Evolutionary conservation across 2,113 vertebrate species (phyloP).

Genomic region (Epinephelus fuscoguttatus): DNA sequence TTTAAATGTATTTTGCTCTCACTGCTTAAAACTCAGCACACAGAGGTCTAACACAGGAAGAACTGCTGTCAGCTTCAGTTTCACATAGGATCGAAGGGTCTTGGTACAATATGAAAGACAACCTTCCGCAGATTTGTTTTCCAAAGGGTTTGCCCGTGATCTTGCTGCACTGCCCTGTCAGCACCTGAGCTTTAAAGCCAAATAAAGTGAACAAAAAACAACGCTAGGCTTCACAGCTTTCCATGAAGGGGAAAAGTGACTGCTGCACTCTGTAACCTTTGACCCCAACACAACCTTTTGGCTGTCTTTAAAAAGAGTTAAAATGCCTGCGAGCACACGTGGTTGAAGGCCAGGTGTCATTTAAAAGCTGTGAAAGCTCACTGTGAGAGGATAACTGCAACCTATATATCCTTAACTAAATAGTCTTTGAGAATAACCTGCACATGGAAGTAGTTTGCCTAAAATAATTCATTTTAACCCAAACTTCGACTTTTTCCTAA

Average conservation of each 20-base stretch:
- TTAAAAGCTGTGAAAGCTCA: background rate
- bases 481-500: too few species aligned
- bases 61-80: background rate
- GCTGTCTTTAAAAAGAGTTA: conserved; percentile 2
- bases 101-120: background rate
- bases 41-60: background rate
- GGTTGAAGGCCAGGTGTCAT: background rate
- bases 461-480: too few species aligned
- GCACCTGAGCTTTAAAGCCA: background rate
- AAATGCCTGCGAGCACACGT: background rate
- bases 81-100: background rate
- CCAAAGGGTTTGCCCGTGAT: background rate
- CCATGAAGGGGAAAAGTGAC: background rate
- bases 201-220: background rate
- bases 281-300: conserved; percentile 10
- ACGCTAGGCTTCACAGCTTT: background rate
- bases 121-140: background rate
- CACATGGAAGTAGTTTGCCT: too few species aligned
- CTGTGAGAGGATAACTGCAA: background rate
- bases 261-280: background rate
- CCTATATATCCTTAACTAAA: background rate
- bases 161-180: background rate
- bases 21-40: background rate
- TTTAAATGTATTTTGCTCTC: background rate
- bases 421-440: background rate